These are phyloP conservation scores for Drosophila maculinotata DNA, from an alignment of 2,888 invertebrate species.

Conservation along the genomic window DNA sequence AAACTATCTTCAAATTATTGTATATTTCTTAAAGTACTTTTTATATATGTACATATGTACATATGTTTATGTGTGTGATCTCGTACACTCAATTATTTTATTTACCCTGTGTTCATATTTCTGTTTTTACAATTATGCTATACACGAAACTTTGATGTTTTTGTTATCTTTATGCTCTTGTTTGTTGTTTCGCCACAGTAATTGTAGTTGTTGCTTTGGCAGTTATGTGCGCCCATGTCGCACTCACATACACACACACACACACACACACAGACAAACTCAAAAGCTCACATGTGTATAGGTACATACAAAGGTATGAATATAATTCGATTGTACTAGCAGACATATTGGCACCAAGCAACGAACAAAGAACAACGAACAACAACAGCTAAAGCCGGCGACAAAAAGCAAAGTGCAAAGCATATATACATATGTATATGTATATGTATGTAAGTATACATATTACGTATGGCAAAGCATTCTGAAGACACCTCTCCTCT, in stretches of 20 bases:
- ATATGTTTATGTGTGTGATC: not conserved
- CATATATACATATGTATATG: not conserved
- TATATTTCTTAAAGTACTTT: no score
- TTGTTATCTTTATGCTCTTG: conserved; percentile 48
- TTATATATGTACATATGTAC: not conserved
- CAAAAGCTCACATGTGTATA: conserved; percentile 1
- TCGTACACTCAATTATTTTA: conserved; percentile 20
- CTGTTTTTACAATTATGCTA: conserved; percentile 18
- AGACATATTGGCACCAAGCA: conserved; percentile 60
- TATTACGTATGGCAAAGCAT: no score
- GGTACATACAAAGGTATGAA: conserved; percentile 16
- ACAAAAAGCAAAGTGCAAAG: conserved; percentile 51
- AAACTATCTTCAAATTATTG: no score
- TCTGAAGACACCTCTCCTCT: not conserved
- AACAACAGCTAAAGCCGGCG: conserved; percentile 41
- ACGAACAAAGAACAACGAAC: conserved; percentile 32
- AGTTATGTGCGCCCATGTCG: conserved; percentile 32
- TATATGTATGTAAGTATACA: not conserved
- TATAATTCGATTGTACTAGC: conserved; percentile 53
- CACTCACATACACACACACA: conserved; percentile 6
- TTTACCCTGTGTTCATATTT: conserved; percentile 14
- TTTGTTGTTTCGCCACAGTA: conserved; percentile 41
- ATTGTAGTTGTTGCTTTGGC: conserved; percentile 40
- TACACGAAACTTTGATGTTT: conserved; percentile 46
- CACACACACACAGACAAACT: conserved; percentile 1